These are phyloP conservation scores for Gymnorhina tibicen DNA, from an alignment of 2,113 vertebrate species.

Conservation along the genomic window DNA sequence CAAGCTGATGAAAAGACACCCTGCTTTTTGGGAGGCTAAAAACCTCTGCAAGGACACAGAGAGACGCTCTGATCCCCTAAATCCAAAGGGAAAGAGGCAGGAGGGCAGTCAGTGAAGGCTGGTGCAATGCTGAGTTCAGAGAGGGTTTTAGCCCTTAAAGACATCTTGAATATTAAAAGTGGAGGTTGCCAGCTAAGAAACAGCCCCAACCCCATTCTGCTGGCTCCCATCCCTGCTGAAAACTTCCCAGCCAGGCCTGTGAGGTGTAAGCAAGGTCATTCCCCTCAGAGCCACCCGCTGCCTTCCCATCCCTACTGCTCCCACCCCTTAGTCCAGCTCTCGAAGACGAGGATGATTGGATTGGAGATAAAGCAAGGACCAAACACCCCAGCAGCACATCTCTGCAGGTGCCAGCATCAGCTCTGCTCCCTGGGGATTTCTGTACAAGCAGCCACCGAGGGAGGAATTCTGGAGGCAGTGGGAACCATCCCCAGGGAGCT, in stretches of 20 bases:
- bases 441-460: neutral
- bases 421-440: neutral
- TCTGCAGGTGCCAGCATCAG: neutral
- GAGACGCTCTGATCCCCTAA: neutral
- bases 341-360: accelerated
- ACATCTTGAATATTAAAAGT: neutral
- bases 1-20: neutral
- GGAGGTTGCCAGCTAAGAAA: neutral
- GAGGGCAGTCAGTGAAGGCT: neutral
- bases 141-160: neutral
- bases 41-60: neutral
- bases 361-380: neutral
- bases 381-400: neutral
- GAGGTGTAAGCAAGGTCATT: neutral
- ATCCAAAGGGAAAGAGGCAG: neutral
- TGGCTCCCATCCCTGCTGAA: neutral
- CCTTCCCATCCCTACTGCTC: neutral
- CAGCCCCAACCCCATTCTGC: neutral
- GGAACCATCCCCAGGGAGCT: neutral
- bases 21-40: neutral
- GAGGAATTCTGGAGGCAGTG: constrained; percentile 31
- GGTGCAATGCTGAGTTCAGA: neutral
- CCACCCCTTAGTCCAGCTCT: neutral
- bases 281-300: accelerated
- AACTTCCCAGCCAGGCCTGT: neutral